phyloP scores from a whole-genome alignment of 2,888 invertebrate genomes.

The Acronicta alni region DNA sequence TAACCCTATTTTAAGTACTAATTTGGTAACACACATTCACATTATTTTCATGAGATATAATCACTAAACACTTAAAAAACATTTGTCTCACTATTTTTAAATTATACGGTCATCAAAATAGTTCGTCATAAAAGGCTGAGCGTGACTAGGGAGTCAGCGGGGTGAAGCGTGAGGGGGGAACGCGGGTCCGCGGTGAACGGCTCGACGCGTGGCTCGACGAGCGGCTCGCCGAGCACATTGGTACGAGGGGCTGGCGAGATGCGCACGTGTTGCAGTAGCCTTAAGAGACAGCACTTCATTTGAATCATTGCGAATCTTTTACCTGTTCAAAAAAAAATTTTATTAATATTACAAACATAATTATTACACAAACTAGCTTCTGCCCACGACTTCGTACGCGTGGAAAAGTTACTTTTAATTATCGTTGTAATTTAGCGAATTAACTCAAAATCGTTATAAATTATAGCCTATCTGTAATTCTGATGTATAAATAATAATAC shows the following conservation, averaged over 20 bases:
- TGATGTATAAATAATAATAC: no score
- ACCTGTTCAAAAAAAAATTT: conserved; percentile 65
- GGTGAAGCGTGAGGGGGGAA: conserved; percentile 80
- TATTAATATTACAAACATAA: no score
- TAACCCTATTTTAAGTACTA: neutral
- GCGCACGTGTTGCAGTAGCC: conserved; percentile 69
- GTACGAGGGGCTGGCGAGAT: conserved; percentile 66
- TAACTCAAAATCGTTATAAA: no score
- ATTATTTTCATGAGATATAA: no score
- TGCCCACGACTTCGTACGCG: no score
- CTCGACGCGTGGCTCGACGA: conserved; percentile 58
- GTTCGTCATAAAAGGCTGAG: conserved; percentile 76
- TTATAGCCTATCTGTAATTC: no score
- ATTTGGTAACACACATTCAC: conserved; percentile 1
- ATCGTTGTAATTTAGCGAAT: no score
- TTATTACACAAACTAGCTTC: no score
- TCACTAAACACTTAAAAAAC: neutral
- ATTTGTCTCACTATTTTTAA: conserved; percentile 20
- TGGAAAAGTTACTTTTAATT: no score
- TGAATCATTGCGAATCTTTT: conserved; percentile 84
- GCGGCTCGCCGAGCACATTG: conserved; percentile 58
- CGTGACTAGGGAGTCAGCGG: conserved; percentile 74
- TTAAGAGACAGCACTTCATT: conserved; percentile 82
- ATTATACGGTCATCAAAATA: conserved; percentile 18
- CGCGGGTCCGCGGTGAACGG: conserved; percentile 79